Base-by-base conservation (phyloP, 2,888 invertebrate genomes). In the Anthrax anthrax region DNA sequence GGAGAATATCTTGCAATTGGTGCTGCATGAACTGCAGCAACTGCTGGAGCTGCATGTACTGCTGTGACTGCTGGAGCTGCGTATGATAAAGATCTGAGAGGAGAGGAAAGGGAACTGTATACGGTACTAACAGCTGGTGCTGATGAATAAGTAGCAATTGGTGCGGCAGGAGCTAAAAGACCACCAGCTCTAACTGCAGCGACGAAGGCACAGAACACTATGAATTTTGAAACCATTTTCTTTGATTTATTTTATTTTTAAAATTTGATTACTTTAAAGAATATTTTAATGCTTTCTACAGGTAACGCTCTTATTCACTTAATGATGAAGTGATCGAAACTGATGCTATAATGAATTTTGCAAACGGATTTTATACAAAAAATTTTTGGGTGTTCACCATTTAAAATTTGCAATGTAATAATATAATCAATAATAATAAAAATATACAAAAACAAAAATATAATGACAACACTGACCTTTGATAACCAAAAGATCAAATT, bases 101-200 rank as follows among this genome's bases (percentile, higher is more conserved):
- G 55, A 43, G 42, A 40, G 17, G 54, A 45, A 34, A 49, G 41
- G 36, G 54, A 58, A 51, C 56, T 51, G 50, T 57, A 51, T 39
- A 55, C 54, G 5, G 51, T 52, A 19, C 55, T 52, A 18, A 58
- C 55, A 2, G 57, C 53, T 18, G 19, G 59, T 51, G 57, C 73
- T 63, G 58, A 68, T 63, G 65, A 72, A 67, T 68, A 76, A 55
- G 69, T 69, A 12, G 56, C 53, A 6, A 50, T 47, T 16, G 54
- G 53, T 36, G 56, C 51, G 29, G 56, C 51, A 16, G 58, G 67
- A 51, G 69, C 71, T 23, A 70, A 61, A 17, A 78, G 60, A 56
- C 72, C 61, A 52, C 80, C 80, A 47, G 79, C 80, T 59, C 72
- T 73, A 58, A 74, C 76, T 52, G 73, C 70, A 56, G 77, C 74